Evolutionary conservation across 2,113 vertebrate genomes (phyloP).

Genomic region (Patagioenas fasciata): DNA sequence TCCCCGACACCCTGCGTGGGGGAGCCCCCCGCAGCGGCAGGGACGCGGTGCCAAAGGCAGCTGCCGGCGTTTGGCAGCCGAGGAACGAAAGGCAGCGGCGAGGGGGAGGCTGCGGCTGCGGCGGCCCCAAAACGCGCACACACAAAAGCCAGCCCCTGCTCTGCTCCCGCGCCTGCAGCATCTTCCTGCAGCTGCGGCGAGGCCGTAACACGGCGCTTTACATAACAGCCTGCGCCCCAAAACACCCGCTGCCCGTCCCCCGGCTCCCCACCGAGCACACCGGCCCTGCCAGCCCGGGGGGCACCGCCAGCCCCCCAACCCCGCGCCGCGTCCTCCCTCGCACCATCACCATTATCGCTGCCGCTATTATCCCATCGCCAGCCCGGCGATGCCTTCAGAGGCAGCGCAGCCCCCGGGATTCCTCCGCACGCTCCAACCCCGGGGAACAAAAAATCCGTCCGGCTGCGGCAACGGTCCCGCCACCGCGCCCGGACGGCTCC

Average conservation of each 20-base stretch:
- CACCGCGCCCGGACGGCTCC: neutral
- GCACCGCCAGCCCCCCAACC: no score
- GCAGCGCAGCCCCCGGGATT: neutral
- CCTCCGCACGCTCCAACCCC: neutral
- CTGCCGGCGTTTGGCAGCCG: neutral
- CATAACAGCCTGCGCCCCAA: slow-evolving; percentile 24
- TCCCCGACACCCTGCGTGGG: neutral
- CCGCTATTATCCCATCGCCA: neutral
- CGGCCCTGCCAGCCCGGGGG: neutral
- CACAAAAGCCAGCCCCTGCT: slow-evolving; percentile 38
- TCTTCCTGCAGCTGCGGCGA: slow-evolving; percentile 35
- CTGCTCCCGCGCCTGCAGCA: slow-evolving; percentile 34
- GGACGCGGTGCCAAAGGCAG: neutral
- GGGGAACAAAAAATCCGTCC: neutral
- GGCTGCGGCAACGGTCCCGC: neutral
- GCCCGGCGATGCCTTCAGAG: neutral
- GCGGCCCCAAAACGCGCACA: neutral
- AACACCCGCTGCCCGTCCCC: neutral
- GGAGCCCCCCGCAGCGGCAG: neutral
- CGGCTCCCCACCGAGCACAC: neutral
- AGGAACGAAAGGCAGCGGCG: neutral
- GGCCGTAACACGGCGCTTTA: slow-evolving; percentile 7
- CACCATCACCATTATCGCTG: neutral
- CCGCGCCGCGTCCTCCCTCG: neutral
- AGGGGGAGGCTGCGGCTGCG: neutral